Base-by-base conservation (phyloP, 2,113 vertebrate species). In the Diglossa brunneiventris region DNA sequence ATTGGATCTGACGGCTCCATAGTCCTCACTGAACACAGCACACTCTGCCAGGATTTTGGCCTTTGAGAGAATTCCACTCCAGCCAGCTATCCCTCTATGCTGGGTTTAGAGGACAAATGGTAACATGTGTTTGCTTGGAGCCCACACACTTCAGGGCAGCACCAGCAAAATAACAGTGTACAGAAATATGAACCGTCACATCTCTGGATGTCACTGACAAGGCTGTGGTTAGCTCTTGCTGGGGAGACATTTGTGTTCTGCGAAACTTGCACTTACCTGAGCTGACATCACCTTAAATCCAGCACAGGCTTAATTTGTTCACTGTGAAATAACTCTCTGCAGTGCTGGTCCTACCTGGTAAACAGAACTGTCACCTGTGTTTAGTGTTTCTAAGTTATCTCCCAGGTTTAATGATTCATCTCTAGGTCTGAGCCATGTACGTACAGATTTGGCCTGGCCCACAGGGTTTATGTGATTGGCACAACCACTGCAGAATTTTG, bases 1-100 rank as follows among this genome's bases (percentile, higher is more conserved):
- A 96, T 90, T 94, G 93, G 90, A 89, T 92, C 85, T 95, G 96
- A 94, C 28, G 24, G 72, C 90, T 94, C 92, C 61, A 4, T 49
- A 84, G 89, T 91, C 94, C 77, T 87, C 92, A 77, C 94, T 70
- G 83, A 93, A 53, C 77, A 55, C 66, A 66, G 41, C 49, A 67
- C 52, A 67, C 46, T 3, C 62, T 89, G 91, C 77, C 80, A 79
- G 68, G n/a, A 10, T 72, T 90, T 87, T 82, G 83, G 73, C 86
- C 72, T 94, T 93, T 69, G 73, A 96, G 56, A 87, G 68, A 84
- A 73, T 89, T 85, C 86, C 83, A 70, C 80, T 75, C 62, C 41
- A 67, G 73, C 89, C 94, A 75, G 84, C 90, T 96, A 73, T 80
- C 73, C 19, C 63, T 68, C 67, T 33, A 0, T 26, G 50, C 58